Percentiles rank a stretch among this genome's conserved stretches.
Evolutionary conservation across 2,797 vertebrate species (phyloP).

Genomic region (Ptychobarbus kaznakovi): DNA sequence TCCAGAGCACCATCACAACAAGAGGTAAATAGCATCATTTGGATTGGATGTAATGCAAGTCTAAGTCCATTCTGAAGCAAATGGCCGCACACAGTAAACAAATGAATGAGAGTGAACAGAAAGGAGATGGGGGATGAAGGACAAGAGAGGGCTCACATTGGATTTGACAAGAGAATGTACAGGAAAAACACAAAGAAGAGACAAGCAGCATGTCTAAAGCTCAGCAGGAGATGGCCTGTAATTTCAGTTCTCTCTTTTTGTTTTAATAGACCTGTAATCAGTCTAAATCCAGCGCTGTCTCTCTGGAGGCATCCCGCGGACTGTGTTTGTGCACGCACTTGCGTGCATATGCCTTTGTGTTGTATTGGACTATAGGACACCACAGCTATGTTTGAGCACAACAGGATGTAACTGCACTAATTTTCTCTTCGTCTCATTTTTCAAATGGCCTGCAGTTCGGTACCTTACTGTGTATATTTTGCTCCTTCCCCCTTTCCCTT

Average conservation of each 20-base stretch:
- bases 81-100: not conserved
- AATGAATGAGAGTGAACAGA: not conserved
- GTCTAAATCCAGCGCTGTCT: constrained; percentile 40
- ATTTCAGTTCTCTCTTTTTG: constrained; percentile 42
- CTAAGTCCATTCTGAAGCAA: constrained; percentile 22
- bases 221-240: constrained; percentile 37
- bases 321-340: not conserved
- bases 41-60: constrained; percentile 7
- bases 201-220: constrained; percentile 18
- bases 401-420: constrained; percentile 53
- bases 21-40: constrained; percentile 40
- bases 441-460: constrained; percentile 13
- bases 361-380: constrained; percentile 51
- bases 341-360: constrained; percentile 20
- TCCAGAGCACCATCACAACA: constrained; percentile 33
- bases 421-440: constrained; percentile 47
- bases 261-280: constrained; percentile 63
- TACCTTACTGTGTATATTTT: constrained; percentile 8
- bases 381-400: constrained; percentile 42
- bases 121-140: constrained; percentile 34
- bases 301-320: constrained; percentile 17
- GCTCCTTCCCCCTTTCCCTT: not conserved
- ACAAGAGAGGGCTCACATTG: not conserved
- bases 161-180: constrained; percentile 30
- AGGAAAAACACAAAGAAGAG: constrained; percentile 32